Evolutionary conservation across 2,113 vertebrate species (phyloP).

Genomic region (Petroica traversi): DNA sequence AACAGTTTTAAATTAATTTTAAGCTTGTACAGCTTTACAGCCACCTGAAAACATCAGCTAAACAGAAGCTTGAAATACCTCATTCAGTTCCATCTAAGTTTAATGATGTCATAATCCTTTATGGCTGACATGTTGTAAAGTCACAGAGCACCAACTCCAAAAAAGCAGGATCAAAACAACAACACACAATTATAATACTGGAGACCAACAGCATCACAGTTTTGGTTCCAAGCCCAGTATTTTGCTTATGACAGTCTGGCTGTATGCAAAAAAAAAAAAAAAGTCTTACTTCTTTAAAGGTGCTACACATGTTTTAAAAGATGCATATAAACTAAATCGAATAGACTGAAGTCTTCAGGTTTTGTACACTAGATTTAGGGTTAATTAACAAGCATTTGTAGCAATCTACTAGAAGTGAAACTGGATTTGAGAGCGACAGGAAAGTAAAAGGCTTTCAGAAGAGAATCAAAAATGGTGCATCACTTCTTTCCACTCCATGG

Average conservation of each 20-base stretch:
- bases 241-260: neutral
- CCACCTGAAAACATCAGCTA: neutral
- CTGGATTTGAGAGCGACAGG: neutral
- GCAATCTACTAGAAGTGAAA: neutral
- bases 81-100: neutral
- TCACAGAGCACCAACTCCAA: neutral
- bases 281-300: neutral
- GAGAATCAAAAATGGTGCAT: neutral
- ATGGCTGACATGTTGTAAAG: neutral
- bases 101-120: neutral
- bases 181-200: neutral
- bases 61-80: neutral
- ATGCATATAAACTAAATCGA: neutral
- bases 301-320: neutral
- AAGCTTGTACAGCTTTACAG: neutral
- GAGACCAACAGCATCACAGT: neutral
- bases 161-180: neutral
- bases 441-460: neutral
- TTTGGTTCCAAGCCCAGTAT: neutral
- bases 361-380: neutral
- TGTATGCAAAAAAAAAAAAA: neutral
- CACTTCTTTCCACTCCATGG: neutral
- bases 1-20: neutral
- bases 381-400: neutral
- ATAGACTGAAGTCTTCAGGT: neutral